Conservation (phyloP, 2,797 vertebrate species). For the Pseudochaenichthys georgianus region DNA sequence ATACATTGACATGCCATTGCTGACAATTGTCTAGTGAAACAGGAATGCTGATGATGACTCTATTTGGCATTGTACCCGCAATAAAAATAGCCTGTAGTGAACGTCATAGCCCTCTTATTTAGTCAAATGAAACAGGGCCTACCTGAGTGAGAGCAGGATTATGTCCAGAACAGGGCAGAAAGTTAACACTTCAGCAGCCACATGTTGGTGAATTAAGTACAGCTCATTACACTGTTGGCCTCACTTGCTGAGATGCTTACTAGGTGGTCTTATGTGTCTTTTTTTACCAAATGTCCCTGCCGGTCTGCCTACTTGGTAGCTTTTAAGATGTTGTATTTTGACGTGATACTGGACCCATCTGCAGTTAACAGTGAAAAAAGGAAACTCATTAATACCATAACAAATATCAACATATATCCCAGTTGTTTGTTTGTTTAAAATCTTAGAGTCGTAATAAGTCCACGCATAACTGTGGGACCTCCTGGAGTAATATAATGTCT, state of each 20-base stretch:
- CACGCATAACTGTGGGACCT: not conserved
- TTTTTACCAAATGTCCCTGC: not conserved
- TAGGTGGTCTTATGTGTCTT: not conserved
- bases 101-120: constrained; percentile 44
- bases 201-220: constrained; percentile 22
- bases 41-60: constrained; percentile 6
- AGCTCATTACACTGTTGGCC: not conserved
- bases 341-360: not conserved
- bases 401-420: not conserved
- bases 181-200: constrained; percentile 46
- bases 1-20: not conserved
- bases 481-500: not conserved
- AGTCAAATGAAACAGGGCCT: constrained; percentile 56
- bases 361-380: constrained; percentile 5
- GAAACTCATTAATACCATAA: not conserved
- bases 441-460: not conserved
- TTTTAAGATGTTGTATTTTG: constrained; percentile 11
- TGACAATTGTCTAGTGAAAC: constrained; percentile 10
- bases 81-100: constrained; percentile 49
- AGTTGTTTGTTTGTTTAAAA: not conserved
- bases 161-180: constrained; percentile 42
- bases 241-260: not conserved
- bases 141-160: constrained; percentile 58
- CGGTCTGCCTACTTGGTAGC: not conserved
- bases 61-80: constrained; percentile 14